phyloP scores from a whole-genome alignment of 2,888 invertebrate species.

The Pandemis corylana region DNA sequence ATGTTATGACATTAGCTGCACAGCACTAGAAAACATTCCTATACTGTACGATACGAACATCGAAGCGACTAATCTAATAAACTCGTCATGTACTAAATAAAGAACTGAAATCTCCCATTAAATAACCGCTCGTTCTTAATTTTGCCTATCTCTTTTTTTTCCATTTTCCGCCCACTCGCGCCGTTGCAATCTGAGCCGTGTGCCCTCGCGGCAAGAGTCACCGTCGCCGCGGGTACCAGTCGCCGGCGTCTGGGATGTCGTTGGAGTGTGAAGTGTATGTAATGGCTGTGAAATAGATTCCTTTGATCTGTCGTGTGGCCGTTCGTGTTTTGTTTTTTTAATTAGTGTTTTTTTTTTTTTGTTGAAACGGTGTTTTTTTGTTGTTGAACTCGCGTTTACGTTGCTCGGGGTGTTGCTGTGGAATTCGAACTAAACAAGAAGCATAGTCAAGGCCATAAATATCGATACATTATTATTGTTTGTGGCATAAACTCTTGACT shows the following conservation, averaged over 20 bases:
- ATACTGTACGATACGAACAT: background rate
- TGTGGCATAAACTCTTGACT: no score
- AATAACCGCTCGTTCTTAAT: conserved; percentile 31
- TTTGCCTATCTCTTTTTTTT: conserved; percentile 17
- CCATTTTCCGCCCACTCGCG: background rate
- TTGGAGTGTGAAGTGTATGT: conserved; percentile 38
- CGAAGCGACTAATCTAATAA: background rate
- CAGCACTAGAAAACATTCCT: no score
- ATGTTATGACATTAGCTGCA: no score
- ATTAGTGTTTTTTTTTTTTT: background rate
- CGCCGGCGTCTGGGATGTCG: background rate
- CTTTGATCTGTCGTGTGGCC: conserved; percentile 34
- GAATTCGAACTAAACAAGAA: no score
- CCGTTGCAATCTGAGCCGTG: conserved; percentile 16
- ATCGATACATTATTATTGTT: no score
- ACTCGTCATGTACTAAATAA: background rate
- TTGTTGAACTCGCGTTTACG: background rate
- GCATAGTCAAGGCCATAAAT: no score
- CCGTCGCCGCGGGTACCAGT: background rate
- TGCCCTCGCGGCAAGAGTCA: conserved; percentile 6
- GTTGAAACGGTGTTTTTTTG: background rate
- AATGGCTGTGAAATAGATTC: conserved; percentile 39
- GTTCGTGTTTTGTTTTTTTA: conserved; percentile 29
- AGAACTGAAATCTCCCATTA: conserved; percentile 6
- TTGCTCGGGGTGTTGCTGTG: background rate